Conservation (phyloP, 2,888 invertebrate species). For the Melikaiella ostensackeni region DNA sequence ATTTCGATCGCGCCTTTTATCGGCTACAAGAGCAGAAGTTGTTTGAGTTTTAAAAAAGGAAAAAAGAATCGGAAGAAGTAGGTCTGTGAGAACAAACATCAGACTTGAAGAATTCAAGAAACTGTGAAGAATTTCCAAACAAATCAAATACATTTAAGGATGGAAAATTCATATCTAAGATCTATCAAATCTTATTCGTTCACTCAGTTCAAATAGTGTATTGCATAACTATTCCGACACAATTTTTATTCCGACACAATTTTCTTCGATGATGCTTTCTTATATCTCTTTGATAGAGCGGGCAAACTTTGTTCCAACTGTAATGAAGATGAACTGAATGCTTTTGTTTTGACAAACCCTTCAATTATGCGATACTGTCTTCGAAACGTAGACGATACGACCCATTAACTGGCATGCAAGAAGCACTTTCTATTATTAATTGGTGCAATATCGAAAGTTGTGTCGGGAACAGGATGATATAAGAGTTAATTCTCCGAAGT, state of each 20-base stretch:
- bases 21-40: conserved; percentile 5
- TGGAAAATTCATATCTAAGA: neutral
- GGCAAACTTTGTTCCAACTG: conserved; percentile 3
- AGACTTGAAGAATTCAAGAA: neutral
- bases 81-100: neutral
- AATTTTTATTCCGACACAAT: neutral
- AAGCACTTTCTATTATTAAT: conserved; percentile 60
- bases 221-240: no score
- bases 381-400: conserved; percentile 3
- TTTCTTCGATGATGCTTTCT: neutral
- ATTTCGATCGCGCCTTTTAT: conserved; percentile 20
- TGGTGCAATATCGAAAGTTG: conserved; percentile 57
- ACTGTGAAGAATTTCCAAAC: neutral
- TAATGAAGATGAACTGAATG: conserved; percentile 15
- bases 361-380: conserved; percentile 16
- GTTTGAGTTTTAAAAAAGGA: neutral
- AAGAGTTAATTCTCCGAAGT: conserved; percentile 67
- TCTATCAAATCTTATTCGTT: neutral
- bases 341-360: neutral
- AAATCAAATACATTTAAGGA: neutral
- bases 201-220: no score
- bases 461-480: conserved; percentile 59
- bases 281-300: neutral
- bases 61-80: neutral
- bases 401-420: conserved; percentile 31